Evolutionary conservation across 2,113 vertebrate genomes (phyloP).

Genomic region (Ia io): DNA sequence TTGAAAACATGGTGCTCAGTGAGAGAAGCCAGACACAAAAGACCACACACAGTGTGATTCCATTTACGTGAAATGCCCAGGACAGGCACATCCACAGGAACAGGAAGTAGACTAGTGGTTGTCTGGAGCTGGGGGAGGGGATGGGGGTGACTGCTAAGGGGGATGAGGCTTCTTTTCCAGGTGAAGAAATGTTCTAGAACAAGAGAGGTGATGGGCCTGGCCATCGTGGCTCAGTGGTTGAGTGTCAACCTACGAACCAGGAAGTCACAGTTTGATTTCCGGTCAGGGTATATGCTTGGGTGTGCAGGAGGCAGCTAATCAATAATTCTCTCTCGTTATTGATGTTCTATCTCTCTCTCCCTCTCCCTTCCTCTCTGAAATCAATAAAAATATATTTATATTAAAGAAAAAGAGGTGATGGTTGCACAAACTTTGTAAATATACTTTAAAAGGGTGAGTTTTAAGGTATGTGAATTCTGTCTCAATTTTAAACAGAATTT

Average conservation of each 20-base stretch:
- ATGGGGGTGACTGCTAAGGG: not conserved
- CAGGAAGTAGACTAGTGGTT: not conserved
- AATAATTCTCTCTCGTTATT: too few relatives aligned
- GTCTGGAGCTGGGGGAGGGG: not conserved
- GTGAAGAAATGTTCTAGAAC: not conserved
- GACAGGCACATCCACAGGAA: not conserved
- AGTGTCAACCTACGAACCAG: too few relatives aligned
- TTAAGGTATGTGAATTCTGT: not conserved
- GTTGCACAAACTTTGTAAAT: not conserved
- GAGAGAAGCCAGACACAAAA: not conserved
- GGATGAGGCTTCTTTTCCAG: not conserved
- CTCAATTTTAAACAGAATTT: not conserved
- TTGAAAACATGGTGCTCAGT: accelerated
- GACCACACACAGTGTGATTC: not conserved
- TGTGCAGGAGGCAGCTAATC: too few relatives aligned
- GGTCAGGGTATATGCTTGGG: too few relatives aligned
- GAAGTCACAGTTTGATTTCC: too few relatives aligned
- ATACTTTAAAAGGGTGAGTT: not conserved
- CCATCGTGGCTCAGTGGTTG: too few relatives aligned
- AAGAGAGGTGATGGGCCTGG: not conserved
- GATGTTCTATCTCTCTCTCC: too few relatives aligned
- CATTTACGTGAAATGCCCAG: not conserved
- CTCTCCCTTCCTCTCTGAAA: too few relatives aligned
- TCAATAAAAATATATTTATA: too few relatives aligned
- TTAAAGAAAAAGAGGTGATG: not conserved